Evolutionary conservation across 2,797 vertebrate genomes (phyloP).

Genomic region (Pristis pectinata): DNA sequence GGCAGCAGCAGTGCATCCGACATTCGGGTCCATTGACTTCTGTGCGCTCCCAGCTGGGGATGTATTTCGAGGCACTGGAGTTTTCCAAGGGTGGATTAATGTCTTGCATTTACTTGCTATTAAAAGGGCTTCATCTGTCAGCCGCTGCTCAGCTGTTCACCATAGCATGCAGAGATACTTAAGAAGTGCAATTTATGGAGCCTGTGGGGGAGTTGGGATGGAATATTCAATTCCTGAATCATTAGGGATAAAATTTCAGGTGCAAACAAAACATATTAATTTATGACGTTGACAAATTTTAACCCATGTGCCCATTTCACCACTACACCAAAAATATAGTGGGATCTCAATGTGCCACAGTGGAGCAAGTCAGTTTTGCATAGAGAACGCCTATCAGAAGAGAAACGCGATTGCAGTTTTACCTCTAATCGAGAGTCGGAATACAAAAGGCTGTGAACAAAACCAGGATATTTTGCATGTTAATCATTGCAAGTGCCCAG

Average conservation of each 20-base stretch:
- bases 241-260: background rate
- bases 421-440: background rate
- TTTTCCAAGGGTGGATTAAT: background rate
- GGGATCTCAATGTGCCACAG: background rate
- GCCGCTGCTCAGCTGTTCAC: background rate
- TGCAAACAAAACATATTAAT: background rate
- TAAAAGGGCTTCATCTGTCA: background rate
- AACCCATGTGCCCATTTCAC: background rate
- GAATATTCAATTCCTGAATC: background rate
- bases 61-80: background rate
- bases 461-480: background rate
- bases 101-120: background rate
- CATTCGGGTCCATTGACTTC: no score
- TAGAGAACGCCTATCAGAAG: no score
- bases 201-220: no score
- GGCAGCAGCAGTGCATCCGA: no score
- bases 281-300: background rate
- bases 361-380: background rate
- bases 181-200: background rate
- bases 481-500: background rate
- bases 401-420: background rate
- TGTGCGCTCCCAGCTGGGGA: no score
- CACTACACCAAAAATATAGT: background rate
- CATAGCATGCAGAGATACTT: background rate
- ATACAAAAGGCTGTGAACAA: background rate